These are phyloP conservation scores for Nothobranchius furzeri DNA, from an alignment of 2,113 vertebrate species.

Conservation along the genomic window DNA sequence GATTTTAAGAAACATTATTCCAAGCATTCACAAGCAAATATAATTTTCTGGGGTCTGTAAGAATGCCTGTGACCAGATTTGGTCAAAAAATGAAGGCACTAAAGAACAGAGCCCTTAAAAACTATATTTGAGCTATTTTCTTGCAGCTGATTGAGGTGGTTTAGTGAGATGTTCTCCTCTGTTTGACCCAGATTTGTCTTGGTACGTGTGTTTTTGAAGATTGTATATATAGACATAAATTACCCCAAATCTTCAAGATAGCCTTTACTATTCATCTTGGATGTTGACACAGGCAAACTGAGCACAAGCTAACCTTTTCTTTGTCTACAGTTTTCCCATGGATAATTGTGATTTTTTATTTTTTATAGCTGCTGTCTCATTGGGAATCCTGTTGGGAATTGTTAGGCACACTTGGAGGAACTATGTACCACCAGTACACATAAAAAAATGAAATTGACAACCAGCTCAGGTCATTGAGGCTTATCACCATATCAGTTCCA, in stretches of 20 bases:
- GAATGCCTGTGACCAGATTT: background rate
- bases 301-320: too few relatives aligned
- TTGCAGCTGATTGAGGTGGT: background rate
- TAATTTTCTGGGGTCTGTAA: background rate
- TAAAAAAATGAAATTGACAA: background rate
- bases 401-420: background rate
- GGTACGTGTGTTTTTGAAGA: background rate
- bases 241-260: background rate
- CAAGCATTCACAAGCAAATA: background rate
- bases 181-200: background rate
- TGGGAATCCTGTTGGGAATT: background rate
- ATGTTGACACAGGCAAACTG: too few relatives aligned
- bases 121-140: background rate
- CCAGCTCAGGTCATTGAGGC: background rate
- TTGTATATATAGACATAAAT: background rate
- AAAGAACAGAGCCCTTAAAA: background rate
- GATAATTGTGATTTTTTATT: background rate
- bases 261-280: too few relatives aligned
- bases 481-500: background rate
- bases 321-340: background rate
- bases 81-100: background rate
- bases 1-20: background rate
- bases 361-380: background rate
- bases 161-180: background rate
- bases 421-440: too few relatives aligned